Conservation (phyloP, 1,140 invertebrate species). For the Temnothorax curvispinosus region DNA sequence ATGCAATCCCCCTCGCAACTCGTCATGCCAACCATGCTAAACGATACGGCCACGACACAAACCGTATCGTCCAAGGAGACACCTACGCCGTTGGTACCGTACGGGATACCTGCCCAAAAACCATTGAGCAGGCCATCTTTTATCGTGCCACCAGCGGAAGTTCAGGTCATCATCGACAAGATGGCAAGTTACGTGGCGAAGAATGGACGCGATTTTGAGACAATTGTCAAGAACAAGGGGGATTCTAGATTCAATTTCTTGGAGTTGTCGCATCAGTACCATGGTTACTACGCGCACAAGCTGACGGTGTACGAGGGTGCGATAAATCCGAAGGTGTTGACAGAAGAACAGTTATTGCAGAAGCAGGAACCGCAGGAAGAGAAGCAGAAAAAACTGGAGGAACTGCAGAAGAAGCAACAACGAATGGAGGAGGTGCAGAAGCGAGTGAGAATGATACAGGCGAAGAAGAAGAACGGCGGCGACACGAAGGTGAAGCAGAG, state of each 20-base stretch:
- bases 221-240: slow-evolving; percentile 93
- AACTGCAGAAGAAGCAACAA: slow-evolving; percentile 83
- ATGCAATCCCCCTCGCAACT: slow-evolving; percentile 70
- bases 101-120: slow-evolving; percentile 82
- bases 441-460: slow-evolving; percentile 85
- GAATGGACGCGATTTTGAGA: slow-evolving; percentile 97
- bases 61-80: slow-evolving; percentile 72
- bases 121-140: slow-evolving; percentile 85
- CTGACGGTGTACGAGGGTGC: slow-evolving; percentile 84
- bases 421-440: slow-evolving; percentile 85
- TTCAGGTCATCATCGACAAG: slow-evolving; percentile 96
- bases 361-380: slow-evolving; percentile 84
- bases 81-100: slow-evolving; percentile 80
- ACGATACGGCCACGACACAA: slow-evolving; percentile 18
- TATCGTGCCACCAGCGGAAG: slow-evolving; percentile 90
- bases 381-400: slow-evolving; percentile 83
- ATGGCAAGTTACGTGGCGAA: slow-evolving; percentile 98
- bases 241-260: slow-evolving; percentile 95
- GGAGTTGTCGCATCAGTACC: slow-evolving; percentile 90
- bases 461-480: slow-evolving; percentile 79
- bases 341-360: slow-evolving; percentile 83
- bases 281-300: slow-evolving; percentile 91
- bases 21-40: slow-evolving; percentile 6
- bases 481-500: slow-evolving; percentile 66
- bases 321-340: slow-evolving; percentile 81